Evolutionary conservation across 2,113 vertebrate genomes (phyloP).

Genomic region (Thryonomys swinderianus): DNA sequence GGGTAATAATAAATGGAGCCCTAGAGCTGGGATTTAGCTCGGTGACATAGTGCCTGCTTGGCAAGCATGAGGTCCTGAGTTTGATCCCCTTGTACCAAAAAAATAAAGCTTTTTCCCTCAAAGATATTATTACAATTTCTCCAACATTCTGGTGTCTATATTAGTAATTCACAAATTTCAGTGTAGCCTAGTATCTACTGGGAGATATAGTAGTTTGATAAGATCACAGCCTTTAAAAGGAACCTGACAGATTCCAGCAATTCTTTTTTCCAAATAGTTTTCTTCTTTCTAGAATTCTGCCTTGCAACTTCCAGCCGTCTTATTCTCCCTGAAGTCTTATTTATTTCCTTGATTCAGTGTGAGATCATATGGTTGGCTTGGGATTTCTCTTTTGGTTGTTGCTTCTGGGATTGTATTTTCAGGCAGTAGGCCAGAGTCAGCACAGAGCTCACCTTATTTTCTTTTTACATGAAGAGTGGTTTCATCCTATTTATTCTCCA

Average conservation of each 20-base stretch:
- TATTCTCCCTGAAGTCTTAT: not conserved
- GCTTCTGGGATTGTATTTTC: not conserved
- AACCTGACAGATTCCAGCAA: not conserved
- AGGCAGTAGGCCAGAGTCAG: not conserved
- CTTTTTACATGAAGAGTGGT: not conserved
- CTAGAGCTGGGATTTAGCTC: too few species aligned
- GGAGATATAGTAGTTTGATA: not conserved
- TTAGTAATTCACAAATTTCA: slow-evolving; percentile 6
- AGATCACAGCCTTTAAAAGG: not conserved
- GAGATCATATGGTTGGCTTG: not conserved
- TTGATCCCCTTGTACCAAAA: too few species aligned
- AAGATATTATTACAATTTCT: not conserved
- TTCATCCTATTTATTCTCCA: not conserved
- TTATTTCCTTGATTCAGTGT: not conserved
- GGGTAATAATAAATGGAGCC: not conserved
- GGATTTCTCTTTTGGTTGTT: not conserved
- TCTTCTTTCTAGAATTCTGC: not conserved
- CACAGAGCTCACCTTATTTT: not conserved
- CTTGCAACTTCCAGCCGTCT: not conserved
- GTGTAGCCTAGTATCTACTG: not conserved
- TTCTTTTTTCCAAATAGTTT: slow-evolving; percentile 35
- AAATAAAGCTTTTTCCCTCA: not conserved
- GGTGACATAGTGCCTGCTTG: too few species aligned
- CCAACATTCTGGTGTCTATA: not conserved
- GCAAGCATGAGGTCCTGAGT: too few species aligned